Conservation (phyloP, 2,888 invertebrate species). For the Kuschelorhynchus macadamiae region DNA sequence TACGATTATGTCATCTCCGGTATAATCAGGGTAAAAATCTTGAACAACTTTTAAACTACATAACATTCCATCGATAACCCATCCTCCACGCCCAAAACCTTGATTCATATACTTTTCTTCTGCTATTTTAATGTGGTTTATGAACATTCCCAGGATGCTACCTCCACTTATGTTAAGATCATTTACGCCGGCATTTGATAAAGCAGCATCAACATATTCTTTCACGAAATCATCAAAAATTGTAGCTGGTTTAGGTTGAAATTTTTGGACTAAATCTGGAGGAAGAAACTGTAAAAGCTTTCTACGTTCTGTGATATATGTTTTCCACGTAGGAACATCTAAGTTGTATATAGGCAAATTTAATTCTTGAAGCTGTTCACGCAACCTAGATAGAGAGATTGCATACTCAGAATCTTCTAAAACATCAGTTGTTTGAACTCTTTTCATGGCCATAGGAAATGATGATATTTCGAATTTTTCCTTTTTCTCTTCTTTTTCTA, state of each 20-base stretch:
- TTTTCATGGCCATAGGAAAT: slow-evolving; percentile 59
- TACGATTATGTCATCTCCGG: slow-evolving; percentile 73
- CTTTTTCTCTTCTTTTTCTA: slow-evolving; percentile 45
- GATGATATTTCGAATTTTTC: slow-evolving; percentile 57
- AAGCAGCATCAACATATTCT: slow-evolving; percentile 68
- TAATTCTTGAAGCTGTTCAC: slow-evolving; percentile 47
- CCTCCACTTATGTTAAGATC: slow-evolving; percentile 68
- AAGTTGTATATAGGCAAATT: slow-evolving; percentile 44
- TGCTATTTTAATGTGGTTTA: slow-evolving; percentile 64
- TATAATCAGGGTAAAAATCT: slow-evolving; percentile 68
- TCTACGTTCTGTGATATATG: slow-evolving; percentile 48
- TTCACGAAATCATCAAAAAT: slow-evolving; percentile 69
- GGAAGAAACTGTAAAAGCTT: slow-evolving; percentile 55
- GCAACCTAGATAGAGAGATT: slow-evolving; percentile 41
- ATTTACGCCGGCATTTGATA: slow-evolving; percentile 67
- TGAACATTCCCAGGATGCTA: slow-evolving; percentile 69
- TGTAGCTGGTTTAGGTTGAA: slow-evolving; percentile 58
- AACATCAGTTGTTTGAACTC: slow-evolving; percentile 28
- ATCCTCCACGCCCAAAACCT: slow-evolving; percentile 69
- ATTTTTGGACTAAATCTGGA: slow-evolving; percentile 53
- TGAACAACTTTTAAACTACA: slow-evolving; percentile 70
- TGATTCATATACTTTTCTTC: slow-evolving; percentile 64
- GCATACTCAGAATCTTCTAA: slow-evolving; percentile 52
- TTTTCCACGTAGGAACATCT: slow-evolving; percentile 34
- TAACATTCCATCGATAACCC: slow-evolving; percentile 75